phyloP scores from a whole-genome alignment of 2,113 vertebrate genomes.

The Brienomyrus longianalis region DNA sequence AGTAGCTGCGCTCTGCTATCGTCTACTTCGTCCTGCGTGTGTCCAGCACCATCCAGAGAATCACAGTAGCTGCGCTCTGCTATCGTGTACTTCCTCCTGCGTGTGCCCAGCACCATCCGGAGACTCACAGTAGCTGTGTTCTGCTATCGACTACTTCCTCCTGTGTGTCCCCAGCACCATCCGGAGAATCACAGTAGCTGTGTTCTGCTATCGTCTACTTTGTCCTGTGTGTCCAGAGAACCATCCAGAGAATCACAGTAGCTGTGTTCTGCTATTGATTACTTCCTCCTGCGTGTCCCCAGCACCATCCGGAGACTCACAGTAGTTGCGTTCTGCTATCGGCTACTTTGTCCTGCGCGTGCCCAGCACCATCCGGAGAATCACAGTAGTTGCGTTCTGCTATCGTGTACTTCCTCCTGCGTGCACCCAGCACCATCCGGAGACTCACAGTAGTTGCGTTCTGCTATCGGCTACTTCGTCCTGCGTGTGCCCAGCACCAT shows the following conservation, averaged over 20 bases:
- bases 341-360: not conserved
- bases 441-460: no score
- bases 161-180: not conserved
- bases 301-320: no score
- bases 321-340: no score
- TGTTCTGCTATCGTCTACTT: no score
- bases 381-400: no score
- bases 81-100: constrained; percentile 8
- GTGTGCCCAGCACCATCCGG: not conserved
- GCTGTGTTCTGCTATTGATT: no score
- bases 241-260: not conserved
- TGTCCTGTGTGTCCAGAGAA: not conserved
- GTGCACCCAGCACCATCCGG: not conserved
- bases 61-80: not conserved
- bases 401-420: not conserved
- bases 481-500: constrained; percentile 22
- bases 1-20: no score
- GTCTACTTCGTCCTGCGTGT: no score
- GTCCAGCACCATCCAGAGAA: no score
- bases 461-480: not conserved
- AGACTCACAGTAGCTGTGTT: not conserved
- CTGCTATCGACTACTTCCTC: constrained; percentile 9
- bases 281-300: no score
- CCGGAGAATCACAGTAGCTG: not conserved
- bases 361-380: constrained; percentile 15